Base-by-base conservation (phyloP, 2,888 invertebrate genomes). In the Drosophila gaucha region DNA sequence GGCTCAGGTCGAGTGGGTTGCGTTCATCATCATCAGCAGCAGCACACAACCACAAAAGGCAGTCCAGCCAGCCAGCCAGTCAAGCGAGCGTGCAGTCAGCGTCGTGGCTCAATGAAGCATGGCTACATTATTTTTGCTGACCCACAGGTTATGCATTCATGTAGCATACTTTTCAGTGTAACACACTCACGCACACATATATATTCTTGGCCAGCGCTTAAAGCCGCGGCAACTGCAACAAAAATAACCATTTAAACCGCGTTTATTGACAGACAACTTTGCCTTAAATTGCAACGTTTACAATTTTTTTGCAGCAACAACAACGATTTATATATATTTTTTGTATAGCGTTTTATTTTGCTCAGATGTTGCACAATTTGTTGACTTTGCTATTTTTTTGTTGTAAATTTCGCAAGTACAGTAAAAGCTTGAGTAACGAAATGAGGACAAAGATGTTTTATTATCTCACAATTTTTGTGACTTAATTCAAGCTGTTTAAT, bases 331-430 rank as follows among this genome's bases (percentile, higher is more conserved):
- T 1, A 10, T 38, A 43, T 38, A 16, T 12, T 44, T 46, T 49
- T 59, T 51, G n/a, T 46, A 20, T 14, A 5, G 39, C 44, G 56
- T 62, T 85, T 82, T 82, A 85, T 82, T 72, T 78, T 62, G 46
- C 51, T 82, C 86, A 82, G 86, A 87, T 88, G 88, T 72, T 82
- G 74, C 68, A 85, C 75, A 78, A 85, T 70, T 85, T 80, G 77
- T 67, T 60, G 72, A 55, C 72, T 51, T 31, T 31, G 43, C 28
- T 28, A 18, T 10, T 30, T 20, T 63, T 30, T 38, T 59, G 1
- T 12, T 28, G 12, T 30, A 31, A 30, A 26, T 18, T 31, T 38
- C 6, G 24, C 24, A 24, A 10, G 28, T 50, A 41, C 52, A 52
- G 44, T 59, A 57, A 50, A 36, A 3, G 36, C 36, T 38, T 35